Base-by-base conservation (phyloP, 2,888 invertebrate species). In the Hirudinaria manillensis region DNA sequence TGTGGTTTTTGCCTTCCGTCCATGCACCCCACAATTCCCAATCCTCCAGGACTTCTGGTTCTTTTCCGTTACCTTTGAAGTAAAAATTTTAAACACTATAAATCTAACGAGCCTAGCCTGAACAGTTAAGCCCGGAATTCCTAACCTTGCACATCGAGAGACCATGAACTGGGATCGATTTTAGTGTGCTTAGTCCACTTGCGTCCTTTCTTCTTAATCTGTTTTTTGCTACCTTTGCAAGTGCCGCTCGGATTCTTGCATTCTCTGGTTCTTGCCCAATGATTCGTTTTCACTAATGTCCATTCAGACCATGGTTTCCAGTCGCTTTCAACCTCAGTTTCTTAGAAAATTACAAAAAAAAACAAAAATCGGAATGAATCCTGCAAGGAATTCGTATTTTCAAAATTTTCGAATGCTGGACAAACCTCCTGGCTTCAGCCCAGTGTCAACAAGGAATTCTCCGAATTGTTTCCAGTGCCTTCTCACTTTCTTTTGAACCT, bases 21-120 rank as follows among this genome's bases (percentile, higher is more conserved):
- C 72, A 72, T 3, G 45, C 72, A 29, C 72, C 72, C 72, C 72
- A 72, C 2, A 72, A 29, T 53, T 51, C 34, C 73, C 73, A 73
- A 36, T 73, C 73, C n/a, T 56, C 61, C 36, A 36, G 34, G 19
- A 38, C 65, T 36, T 73, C 73, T 56, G 29, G n/a, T 34, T 34
- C 36, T 6, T 68, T 36, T 32, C 61, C 61, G n/a, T 61, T 10
- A 61, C 29, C 61, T 61, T 61, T 16, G n/a, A 61, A 19, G 4
- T 61, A 27, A 3, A 2, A 61, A 29, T 27, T 27, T 7, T 27
- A 61, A 7, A 61, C 10, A 61, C 13, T 7, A 61, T 61, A 61
- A 61, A 61, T 1, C n/a, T 61, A 16, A 10, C 24, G 7, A 19
- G 29, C 29, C 61, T 61, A 19, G 13, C 10, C 19, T n/a, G 61